phyloP scores from a whole-genome alignment of 1,140 invertebrate species.

The Acromyrmex heyeri region DNA sequence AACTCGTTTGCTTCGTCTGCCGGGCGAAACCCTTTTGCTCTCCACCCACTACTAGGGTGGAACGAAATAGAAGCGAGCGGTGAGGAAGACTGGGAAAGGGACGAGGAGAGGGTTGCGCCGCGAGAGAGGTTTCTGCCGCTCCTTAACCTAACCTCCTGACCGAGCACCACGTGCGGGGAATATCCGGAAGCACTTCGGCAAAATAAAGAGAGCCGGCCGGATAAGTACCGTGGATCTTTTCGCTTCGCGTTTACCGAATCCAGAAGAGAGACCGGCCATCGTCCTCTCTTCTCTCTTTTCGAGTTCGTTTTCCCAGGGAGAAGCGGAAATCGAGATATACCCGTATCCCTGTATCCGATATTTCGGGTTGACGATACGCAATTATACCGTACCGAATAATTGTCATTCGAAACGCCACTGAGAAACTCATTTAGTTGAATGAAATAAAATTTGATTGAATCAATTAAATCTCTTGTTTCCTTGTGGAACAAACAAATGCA shows the following conservation, averaged over 20 bases:
- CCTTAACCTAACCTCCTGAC: slow-evolving; percentile 74
- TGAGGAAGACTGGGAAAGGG: slow-evolving; percentile 32
- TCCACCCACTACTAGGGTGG: slow-evolving; percentile 52
- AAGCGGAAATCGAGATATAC: not conserved
- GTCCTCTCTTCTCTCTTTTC: slow-evolving; percentile 28
- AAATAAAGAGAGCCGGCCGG: slow-evolving; percentile 81
- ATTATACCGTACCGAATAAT: slow-evolving; percentile 7
- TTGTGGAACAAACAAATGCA: no score
- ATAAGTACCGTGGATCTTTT: slow-evolving; percentile 72
- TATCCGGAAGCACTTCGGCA: slow-evolving; percentile 83
- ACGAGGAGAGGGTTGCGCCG: slow-evolving; percentile 34
- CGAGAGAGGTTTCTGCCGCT: slow-evolving; percentile 65
- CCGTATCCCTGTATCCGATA: not conserved
- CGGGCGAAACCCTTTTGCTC: slow-evolving; percentile 70
- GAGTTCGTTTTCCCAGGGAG: not conserved
- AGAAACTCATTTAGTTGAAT: no score
- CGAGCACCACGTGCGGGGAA: slow-evolving; percentile 81
- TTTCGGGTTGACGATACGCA: slow-evolving; percentile 35
- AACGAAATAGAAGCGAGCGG: slow-evolving; percentile 52
- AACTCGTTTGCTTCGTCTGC: slow-evolving; percentile 74
- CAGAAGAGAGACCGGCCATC: slow-evolving; percentile 20
- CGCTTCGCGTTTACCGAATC: slow-evolving; percentile 38
- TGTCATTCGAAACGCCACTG: slow-evolving; percentile 31
- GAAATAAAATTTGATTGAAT: no score
- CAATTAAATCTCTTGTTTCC: no score